Evolutionary conservation across 1,140 invertebrate genomes (phyloP), one percentile per base, ranked within the genome.

Genomic region (Eciton burchellii): DNA sequence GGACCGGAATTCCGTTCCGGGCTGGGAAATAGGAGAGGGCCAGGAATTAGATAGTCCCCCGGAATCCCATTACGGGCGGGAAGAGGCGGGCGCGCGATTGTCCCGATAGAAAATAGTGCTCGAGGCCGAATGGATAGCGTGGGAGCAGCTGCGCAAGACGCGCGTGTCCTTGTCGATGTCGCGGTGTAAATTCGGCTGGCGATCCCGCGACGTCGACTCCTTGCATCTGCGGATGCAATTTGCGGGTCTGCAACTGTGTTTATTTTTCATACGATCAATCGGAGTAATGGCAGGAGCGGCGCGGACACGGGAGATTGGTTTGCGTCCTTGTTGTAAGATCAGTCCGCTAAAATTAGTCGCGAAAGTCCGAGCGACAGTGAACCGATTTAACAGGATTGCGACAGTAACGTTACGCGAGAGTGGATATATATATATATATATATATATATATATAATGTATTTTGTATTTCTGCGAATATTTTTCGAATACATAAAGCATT

Each of bases 11-110:
- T 87, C 45, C 84, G 54, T 73, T 82, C 63, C 66, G 72, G 65
- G 54, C 6, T 35, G 35, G 79, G 72, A 66, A 86, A 83, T 52
- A 70, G 84, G 62, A 66, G 72, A 54, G 45, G 45, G 41, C n/a
- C 60, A 73, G 84, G 68, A 86, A 86, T 86, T 87, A 86, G 81
- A 87, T 83, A 83, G 84, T 83, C 81, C 59, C 6, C 54, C 52
- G 62, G 66, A 86, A 87, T 87, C 72, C 85, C 66, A 87, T 87
- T 83, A 83, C 81, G 21, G 8, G n/a, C 11, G 16, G 56, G n/a
- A n/a, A n/a, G n/a, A n/a, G n/a, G n/a, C n/a, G 66, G 21, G 19
- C 85, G 19, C 41, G 62, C 59, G 59, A 29, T 45, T 81, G 52
- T 45, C 35, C n/a, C 76, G 63, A 66, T 59, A 83, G 62, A 74